Conservation (phyloP, 1,140 invertebrate genomes). For the Ericerus pela region DNA sequence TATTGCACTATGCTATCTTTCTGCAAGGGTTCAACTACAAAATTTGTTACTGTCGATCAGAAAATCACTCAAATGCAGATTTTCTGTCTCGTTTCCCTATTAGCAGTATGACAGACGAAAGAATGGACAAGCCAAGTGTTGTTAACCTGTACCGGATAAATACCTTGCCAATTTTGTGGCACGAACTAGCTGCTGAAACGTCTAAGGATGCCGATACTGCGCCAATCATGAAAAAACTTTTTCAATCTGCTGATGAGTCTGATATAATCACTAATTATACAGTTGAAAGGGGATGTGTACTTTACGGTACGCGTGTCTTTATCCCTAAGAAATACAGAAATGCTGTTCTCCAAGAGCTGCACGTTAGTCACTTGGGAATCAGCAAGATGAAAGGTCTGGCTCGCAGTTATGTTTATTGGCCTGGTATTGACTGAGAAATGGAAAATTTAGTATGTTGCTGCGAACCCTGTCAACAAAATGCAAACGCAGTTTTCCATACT, state of each 20-base stretch:
- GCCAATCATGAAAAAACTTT: neutral
- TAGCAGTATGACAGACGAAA: neutral
- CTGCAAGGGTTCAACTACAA: conserved; percentile 14
- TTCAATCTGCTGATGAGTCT: no score
- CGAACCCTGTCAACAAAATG: neutral
- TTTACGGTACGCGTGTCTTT: no score
- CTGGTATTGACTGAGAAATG: conserved; percentile 20
- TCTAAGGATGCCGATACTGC: neutral
- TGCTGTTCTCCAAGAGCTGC: conserved; percentile 24
- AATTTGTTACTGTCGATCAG: conserved; percentile 10
- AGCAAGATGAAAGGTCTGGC: conserved; percentile 36
- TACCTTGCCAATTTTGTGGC: neutral
- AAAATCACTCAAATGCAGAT: conserved; percentile 13
- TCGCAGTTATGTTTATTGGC: no score
- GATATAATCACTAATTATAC: no score
- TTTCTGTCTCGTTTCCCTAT: conserved; percentile 13
- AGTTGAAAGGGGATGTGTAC: no score
- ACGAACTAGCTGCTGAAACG: conserved; percentile 2
- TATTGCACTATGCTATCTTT: conserved; percentile 13
- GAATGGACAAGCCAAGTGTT: conserved; percentile 6
- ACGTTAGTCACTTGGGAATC: conserved; percentile 33
- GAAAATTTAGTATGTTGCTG: neutral
- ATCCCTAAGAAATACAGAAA: neutral
- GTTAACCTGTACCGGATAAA: neutral
- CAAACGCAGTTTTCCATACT: neutral